Evolutionary conservation across 2,797 vertebrate species (phyloP).

Genomic region (Anguilla obscura): DNA sequence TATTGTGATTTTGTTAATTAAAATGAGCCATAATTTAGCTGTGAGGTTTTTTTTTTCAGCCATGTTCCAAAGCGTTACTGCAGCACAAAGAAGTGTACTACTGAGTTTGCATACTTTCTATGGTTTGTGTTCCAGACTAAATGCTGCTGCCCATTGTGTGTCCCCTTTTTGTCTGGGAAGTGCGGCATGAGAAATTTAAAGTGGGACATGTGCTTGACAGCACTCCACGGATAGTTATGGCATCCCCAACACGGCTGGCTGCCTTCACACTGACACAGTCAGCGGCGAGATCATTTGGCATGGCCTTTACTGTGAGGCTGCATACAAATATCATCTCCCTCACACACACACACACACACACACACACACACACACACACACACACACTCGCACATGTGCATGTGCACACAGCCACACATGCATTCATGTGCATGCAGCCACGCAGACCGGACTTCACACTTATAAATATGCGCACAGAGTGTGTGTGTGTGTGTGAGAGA

Average conservation of each 20-base stretch:
- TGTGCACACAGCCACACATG: constrained; percentile 23
- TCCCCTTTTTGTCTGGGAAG: constrained; percentile 59
- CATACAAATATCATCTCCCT: constrained; percentile 62
- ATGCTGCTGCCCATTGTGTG: constrained; percentile 18
- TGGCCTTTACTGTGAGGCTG: constrained; percentile 35
- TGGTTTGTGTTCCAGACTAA: constrained; percentile 21
- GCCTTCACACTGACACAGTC: constrained; percentile 63
- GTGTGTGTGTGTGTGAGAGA: too few relatives aligned
- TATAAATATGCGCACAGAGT: background rate
- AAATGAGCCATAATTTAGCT: background rate
- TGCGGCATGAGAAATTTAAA: constrained; percentile 65
- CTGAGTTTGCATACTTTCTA: constrained; percentile 14
- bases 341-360: constrained; percentile 47
- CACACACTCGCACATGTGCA: constrained; percentile 56
- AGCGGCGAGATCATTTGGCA: constrained; percentile 51
- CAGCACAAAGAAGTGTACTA: constrained; percentile 30
- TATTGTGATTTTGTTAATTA: constrained; percentile 38
- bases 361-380: too few relatives aligned
- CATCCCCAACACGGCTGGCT: constrained; percentile 67
- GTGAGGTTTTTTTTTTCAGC: constrained; percentile 7
- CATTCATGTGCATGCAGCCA: constrained; percentile 15
- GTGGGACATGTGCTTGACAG: constrained; percentile 71
- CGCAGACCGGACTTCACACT: background rate
- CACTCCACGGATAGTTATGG: constrained; percentile 72
- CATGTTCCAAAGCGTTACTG: constrained; percentile 23